Base-by-base conservation (phyloP, 2,113 vertebrate genomes). In the Mungos mungo region DNA sequence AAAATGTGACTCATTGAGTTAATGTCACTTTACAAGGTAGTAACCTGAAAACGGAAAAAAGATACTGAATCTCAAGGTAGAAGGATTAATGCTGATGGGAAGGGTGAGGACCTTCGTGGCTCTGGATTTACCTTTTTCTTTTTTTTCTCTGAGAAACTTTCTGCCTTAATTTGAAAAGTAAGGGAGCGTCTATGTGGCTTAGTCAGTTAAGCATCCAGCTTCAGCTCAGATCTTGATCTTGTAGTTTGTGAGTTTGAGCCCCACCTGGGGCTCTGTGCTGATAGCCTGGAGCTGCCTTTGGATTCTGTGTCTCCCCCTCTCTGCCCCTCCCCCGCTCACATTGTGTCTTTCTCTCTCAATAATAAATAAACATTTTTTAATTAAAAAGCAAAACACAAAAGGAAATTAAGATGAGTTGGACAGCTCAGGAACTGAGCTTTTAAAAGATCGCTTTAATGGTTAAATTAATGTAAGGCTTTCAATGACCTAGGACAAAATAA, bases 111-210 rank as follows among this genome's bases (percentile, higher is more conserved):
- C 7, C 4, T 92, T 33, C 74, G 5, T 88, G 83, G 27, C 6
- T 87, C 54, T 96, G 52, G 25, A 41, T 60, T 89, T 45, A 21
- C 3, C 33, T 16, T 33, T 12, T 65, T 65, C 71, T 38, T 25
- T n/a, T 9, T 54, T 54, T 71, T 65, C 5, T 15, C 65, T 65
- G 21, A 57, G 66, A 90, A 76, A 7, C 19, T 83, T 54, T 74
- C 41, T 72, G 45, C 90, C 50, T 89, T 35, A 86, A 35, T 72
- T 97, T 92, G n/a, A 90, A 95, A 91, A 90, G 72, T 86, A 23
- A 82, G 41, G 21, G 57, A 60, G 57, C 8, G 7, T 19, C 21
- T 9, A 8, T 9, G 57, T 60, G 21, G 57, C 21, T 60, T 8
- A 60, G 21, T 60, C 57, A 60, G 15, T 18, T 54, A 54, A 60